A percentile compares a stretch with the other conserved stretches of the same genome.
Conservation (phyloP, 2,888 invertebrate species). For the Phymatocera aterrima region DNA sequence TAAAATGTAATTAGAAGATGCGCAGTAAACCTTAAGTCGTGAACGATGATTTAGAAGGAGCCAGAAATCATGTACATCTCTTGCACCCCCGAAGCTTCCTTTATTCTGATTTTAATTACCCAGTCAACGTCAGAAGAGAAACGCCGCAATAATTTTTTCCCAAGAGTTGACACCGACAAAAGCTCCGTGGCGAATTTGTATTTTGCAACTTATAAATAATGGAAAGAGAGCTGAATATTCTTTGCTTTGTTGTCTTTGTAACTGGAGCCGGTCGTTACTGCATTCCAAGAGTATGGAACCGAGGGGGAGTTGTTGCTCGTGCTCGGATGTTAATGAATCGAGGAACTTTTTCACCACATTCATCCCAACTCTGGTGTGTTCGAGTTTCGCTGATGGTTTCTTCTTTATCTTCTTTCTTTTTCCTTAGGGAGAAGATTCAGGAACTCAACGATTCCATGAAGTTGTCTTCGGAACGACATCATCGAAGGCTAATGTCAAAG, state of each 20-base stretch:
- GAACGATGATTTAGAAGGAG: neutral
- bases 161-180: neutral
- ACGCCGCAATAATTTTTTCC: neutral
- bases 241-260: conserved; percentile 33
- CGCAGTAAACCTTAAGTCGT: neutral
- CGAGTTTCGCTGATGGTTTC: neutral
- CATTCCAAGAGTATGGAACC: conserved; percentile 6
- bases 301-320: neutral
- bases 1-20: neutral
- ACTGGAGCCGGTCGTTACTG: conserved; percentile 29
- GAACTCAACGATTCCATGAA: neutral
- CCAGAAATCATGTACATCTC: neutral
- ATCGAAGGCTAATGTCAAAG: conserved; percentile 44
- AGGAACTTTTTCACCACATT: neutral
- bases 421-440: neutral
- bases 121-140: neutral
- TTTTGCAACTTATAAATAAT: conserved; percentile 37
- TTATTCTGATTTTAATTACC: conserved; percentile 27
- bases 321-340: conserved; percentile 34
- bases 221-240: conserved; percentile 35
- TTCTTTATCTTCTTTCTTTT: neutral
- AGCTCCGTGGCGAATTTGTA: conserved; percentile 16
- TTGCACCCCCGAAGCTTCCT: neutral
- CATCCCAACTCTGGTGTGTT: neutral
- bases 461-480: conserved; percentile 22